Conservation (phyloP, 2,113 vertebrate species). For the Proterorhinus semilunaris region DNA sequence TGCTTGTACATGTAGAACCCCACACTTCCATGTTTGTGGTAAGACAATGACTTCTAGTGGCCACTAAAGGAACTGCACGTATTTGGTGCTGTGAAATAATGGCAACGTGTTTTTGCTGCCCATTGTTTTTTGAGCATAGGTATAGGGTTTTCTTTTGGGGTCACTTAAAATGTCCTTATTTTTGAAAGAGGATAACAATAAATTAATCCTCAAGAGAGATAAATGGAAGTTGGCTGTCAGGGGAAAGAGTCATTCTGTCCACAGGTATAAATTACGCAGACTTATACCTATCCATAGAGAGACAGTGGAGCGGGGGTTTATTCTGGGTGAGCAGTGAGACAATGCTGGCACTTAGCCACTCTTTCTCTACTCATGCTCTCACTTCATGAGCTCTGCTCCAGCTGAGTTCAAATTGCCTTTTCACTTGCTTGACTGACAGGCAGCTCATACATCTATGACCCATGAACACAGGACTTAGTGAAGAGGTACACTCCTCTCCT, state of each 20-base stretch:
- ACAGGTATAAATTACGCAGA: slow-evolving; percentile 13
- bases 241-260: slow-evolving; percentile 15
- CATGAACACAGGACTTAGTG: not conserved
- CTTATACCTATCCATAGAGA: slow-evolving; percentile 12
- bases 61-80: slow-evolving; percentile 53
- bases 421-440: slow-evolving; percentile 20
- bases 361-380: slow-evolving; percentile 24
- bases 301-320: slow-evolving; percentile 11
- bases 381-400: slow-evolving; percentile 19
- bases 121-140: no score
- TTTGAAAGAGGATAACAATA: no score
- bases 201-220: no score
- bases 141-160: no score
- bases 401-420: slow-evolving; percentile 31
- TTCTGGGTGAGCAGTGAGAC: slow-evolving; percentile 12
- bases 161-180: no score
- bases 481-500: not conserved
- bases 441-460: not conserved
- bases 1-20: not conserved
- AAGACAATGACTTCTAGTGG: slow-evolving; percentile 68
- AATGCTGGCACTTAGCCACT: slow-evolving; percentile 16
- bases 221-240: slow-evolving; percentile 12
- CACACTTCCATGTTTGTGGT: slow-evolving; percentile 47
- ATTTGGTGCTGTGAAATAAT: slow-evolving; percentile 1
- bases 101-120: not conserved